These are phyloP conservation scores for Clarias platycephalus DNA, from an alignment of 2,797 vertebrate species.

Conservation along the genomic window DNA sequence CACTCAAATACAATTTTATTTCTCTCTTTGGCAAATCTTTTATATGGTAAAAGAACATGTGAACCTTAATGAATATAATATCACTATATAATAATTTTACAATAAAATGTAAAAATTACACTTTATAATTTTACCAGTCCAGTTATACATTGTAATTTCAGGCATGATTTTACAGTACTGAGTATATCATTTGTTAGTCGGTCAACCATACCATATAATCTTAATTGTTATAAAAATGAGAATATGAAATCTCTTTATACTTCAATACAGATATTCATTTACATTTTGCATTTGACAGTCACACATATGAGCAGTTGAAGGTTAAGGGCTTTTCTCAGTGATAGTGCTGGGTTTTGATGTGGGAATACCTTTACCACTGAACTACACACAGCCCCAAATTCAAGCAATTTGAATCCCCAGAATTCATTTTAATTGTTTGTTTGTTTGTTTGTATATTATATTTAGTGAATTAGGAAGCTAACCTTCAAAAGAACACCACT, in stretches of 20 bases:
- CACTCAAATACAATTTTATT: conserved; percentile 15
- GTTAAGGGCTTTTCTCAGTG: no score
- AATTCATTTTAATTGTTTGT: neutral
- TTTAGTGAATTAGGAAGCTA: neutral
- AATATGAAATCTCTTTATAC: neutral
- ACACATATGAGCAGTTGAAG: no score
- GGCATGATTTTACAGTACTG: neutral
- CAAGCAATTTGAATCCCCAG: no score
- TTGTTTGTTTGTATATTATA: neutral
- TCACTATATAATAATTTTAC: neutral
- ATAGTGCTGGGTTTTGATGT: no score
- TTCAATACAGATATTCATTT: neutral
- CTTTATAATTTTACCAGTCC: neutral
- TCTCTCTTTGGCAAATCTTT: neutral
- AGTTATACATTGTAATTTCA: neutral
- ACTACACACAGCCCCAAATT: no score
- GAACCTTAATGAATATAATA: neutral
- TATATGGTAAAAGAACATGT: neutral
- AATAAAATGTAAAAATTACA: no score
- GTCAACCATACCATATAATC: neutral
- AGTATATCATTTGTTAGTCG: neutral
- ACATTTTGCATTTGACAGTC: neutral
- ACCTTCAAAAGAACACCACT: neutral
- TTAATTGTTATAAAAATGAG: neutral
- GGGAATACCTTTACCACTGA: no score